Evolutionary conservation across 2,888 invertebrate species (phyloP).

Genomic region (Drosophila mimica): DNA sequence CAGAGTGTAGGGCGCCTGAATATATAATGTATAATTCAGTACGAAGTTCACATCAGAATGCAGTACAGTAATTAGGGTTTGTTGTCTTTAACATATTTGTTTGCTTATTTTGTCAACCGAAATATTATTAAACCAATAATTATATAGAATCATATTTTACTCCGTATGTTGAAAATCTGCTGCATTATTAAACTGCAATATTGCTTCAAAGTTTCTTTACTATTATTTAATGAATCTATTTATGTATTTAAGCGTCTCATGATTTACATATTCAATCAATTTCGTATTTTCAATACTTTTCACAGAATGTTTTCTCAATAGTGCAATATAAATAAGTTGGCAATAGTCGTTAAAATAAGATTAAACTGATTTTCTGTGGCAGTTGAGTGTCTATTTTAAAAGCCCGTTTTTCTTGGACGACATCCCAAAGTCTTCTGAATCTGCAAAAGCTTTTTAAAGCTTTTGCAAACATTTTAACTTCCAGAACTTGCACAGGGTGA

Average conservation of each 20-base stretch:
- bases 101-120: neutral
- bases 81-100: neutral
- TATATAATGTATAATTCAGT: constrained; percentile 8
- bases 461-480: neutral
- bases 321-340: neutral
- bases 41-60: neutral
- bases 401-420: neutral
- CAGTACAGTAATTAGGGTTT: constrained; percentile 6
- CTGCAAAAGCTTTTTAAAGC: constrained; percentile 24
- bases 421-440: neutral
- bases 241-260: neutral
- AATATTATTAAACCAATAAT: neutral
- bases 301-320: too few relatives aligned
- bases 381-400: neutral
- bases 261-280: neutral
- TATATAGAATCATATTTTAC: neutral
- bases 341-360: neutral
- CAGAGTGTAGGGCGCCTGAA: constrained; percentile 33
- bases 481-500: constrained; percentile 34
- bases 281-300: neutral
- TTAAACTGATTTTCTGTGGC: neutral
- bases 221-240: too few relatives aligned
- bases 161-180: neutral
- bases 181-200: neutral
- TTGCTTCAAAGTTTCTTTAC: neutral